Evolutionary conservation across 2,797 vertebrate species (phyloP), one percentile per base, ranked within the genome.

Genomic region (Psittacula derbiana): DNA sequence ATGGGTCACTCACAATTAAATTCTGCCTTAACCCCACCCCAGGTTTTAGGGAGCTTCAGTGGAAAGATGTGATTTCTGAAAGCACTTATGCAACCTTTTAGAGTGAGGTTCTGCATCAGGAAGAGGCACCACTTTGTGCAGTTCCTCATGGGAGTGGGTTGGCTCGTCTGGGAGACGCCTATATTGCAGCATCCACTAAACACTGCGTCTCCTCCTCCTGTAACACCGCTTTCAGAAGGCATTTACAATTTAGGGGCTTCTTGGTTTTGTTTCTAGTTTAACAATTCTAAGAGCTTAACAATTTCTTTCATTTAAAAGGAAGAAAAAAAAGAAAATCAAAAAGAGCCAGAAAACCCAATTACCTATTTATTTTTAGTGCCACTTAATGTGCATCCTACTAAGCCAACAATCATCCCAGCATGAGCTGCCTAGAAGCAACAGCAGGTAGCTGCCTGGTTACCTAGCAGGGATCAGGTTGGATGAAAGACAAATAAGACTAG

Each of bases 301-400:
- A 60, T 81, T 73, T 66, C 31, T 94, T 95, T 92, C 47, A 62
- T 71, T 90, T 73, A 82, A 84, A 91, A 30, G 8, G 74, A 4
- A 6, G 47, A 66, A 82, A 31, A 27, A 30, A 93, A 43, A 57
- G 12, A 65, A 52, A 23, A 33, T 57, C 9, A 57, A 23, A 80
- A 20, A 89, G 55, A 80, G 33, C 2, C 62, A 91, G 86, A 92
- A 94, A 70, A 7, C 10, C 31, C 73, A 33, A 70, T 93, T 88
- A 86, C 31, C 73, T 93, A 57, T 88, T 91, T 96, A 94, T 95
- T 94, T 96, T 94, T 95, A 96, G 92, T 80, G 70, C 40, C 80
- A 91, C 65, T 95, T 95, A 91, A 86, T 46, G 76, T 46, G 71
- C 67, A 80, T 86, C 90, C 94, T 88, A 92, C 76, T 82, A 96